Percentiles rank a stretch among this genome's conserved stretches.
Evolutionary conservation across 2,888 invertebrate genomes (phyloP).

Genomic region (Leptodirus hochenwartii): DNA sequence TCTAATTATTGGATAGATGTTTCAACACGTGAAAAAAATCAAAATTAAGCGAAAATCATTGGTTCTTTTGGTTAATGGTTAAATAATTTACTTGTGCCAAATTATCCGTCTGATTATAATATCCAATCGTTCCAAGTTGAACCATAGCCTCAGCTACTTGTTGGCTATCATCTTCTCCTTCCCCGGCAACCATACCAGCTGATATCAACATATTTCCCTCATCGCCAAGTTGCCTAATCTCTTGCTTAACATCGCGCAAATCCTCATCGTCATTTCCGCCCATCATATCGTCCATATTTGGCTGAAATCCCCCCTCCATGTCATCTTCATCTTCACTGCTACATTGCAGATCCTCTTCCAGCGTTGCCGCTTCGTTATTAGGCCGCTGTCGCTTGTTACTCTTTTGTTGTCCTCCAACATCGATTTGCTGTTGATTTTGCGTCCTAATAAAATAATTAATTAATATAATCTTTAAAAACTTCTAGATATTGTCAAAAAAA

Average conservation of each 20-base stretch:
- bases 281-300: too few species aligned
- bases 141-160: conserved; percentile 65
- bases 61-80: conserved; percentile 14
- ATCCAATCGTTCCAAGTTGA: conserved; percentile 47
- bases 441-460: too few species aligned
- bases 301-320: too few species aligned
- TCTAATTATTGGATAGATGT: not conserved
- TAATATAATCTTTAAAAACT: too few species aligned
- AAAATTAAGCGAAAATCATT: conserved; percentile 14
- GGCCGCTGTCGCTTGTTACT: conserved; percentile 26
- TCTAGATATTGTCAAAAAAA: too few species aligned
- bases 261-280: too few species aligned
- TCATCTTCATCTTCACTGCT: conserved; percentile 52
- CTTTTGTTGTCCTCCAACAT: conserved; percentile 2
- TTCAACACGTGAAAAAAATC: not conserved
- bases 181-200: conserved; percentile 21
- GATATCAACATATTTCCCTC: conserved; percentile 17
- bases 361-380: conserved; percentile 26
- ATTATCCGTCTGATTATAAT: conserved; percentile 29
- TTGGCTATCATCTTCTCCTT: conserved; percentile 26
- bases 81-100: not conserved
- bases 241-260: too few species aligned
- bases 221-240: conserved; percentile 15
- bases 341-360: conserved; percentile 41
- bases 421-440: too few species aligned